These are phyloP conservation scores for Drosophila punjabiensis DNA, from an alignment of 1,140 invertebrate genomes.

Conservation along the genomic window DNA sequence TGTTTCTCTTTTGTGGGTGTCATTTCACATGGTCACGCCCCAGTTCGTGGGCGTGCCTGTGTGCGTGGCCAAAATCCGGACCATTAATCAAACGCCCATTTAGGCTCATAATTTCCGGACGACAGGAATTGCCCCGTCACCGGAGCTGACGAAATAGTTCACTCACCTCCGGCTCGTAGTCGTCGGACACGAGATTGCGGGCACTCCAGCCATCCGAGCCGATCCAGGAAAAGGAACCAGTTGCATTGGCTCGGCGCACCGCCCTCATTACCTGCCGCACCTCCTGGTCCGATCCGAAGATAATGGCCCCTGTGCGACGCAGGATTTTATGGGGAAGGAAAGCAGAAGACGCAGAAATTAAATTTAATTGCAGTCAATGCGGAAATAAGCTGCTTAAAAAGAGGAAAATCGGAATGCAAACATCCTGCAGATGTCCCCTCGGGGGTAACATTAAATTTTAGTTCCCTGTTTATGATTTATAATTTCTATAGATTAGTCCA, in stretches of 20 bases:
- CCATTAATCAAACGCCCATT: slow-evolving; percentile 80
- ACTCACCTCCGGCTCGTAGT: slow-evolving; percentile 92
- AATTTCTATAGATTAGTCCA: not conserved
- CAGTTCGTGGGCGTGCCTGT: slow-evolving; percentile 31
- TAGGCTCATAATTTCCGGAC: slow-evolving; percentile 68
- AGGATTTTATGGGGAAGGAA: not conserved
- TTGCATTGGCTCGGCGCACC: slow-evolving; percentile 94
- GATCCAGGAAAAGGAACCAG: slow-evolving; percentile 96
- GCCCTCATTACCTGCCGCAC: slow-evolving; percentile 97
- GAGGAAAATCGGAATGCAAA: not conserved
- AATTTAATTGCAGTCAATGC: slow-evolving; percentile 57
- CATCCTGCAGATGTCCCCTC: not conserved
- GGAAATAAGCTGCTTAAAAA: slow-evolving; percentile 16
- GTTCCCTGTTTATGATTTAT: not conserved
- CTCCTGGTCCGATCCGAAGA: slow-evolving; percentile 98
- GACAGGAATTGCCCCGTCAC: slow-evolving; percentile 29
- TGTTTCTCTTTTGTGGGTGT: slow-evolving; percentile 48
- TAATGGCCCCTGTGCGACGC: slow-evolving; percentile 92
- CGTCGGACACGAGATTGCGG: slow-evolving; percentile 93
- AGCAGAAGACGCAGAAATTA: slow-evolving; percentile 9
- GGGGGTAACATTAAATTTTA: not conserved
- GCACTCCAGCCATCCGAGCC: slow-evolving; percentile 97
- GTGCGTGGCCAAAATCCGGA: slow-evolving; percentile 36
- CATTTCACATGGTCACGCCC: slow-evolving; percentile 49
- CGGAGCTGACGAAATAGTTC: slow-evolving; percentile 28